phyloP scores from a whole-genome alignment of 1,140 invertebrate species.

The Notospermus geniculatus region DNA sequence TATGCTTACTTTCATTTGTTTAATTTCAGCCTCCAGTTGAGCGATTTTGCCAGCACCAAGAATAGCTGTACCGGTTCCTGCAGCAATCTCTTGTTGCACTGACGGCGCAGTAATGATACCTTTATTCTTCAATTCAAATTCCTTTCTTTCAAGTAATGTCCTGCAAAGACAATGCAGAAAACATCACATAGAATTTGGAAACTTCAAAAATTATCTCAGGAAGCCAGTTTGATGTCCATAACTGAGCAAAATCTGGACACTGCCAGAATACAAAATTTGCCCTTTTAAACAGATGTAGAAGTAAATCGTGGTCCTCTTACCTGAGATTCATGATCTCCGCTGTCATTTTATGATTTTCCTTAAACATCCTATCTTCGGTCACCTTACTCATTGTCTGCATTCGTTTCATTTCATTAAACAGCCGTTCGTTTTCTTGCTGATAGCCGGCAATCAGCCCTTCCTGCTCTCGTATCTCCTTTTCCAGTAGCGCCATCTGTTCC shows the following conservation, averaged over 20 bases:
- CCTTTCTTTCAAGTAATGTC: slow-evolving; percentile 37
- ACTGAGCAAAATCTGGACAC: too few relatives aligned
- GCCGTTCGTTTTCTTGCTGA: slow-evolving; percentile 48
- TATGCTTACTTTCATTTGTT: slow-evolving; percentile 43
- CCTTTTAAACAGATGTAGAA: neutral
- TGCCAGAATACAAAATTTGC: neutral
- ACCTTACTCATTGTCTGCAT: slow-evolving; percentile 36
- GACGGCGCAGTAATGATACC: slow-evolving; percentile 41
- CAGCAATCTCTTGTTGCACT: slow-evolving; percentile 40
- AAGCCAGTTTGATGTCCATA: too few relatives aligned
- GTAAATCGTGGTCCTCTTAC: slow-evolving; percentile 20
- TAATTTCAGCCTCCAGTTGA: slow-evolving; percentile 40
- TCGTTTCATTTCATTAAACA: slow-evolving; percentile 48
- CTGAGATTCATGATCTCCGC: slow-evolving; percentile 41
- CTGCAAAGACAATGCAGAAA: slow-evolving; percentile 22
- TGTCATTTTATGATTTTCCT: slow-evolving; percentile 48
- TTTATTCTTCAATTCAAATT: slow-evolving; percentile 35
- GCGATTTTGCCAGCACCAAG: slow-evolving; percentile 35
- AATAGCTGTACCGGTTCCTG: slow-evolving; percentile 29
- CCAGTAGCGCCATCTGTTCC: slow-evolving; percentile 33
- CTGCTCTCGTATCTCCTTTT: slow-evolving; percentile 45
- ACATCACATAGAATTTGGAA: too few relatives aligned
- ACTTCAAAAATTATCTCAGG: too few relatives aligned
- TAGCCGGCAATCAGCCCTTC: slow-evolving; percentile 48
- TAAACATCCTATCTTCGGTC: slow-evolving; percentile 48